These are phyloP conservation scores for Parochlus steinenii DNA, from an alignment of 2,888 invertebrate species.

Conservation along the genomic window DNA sequence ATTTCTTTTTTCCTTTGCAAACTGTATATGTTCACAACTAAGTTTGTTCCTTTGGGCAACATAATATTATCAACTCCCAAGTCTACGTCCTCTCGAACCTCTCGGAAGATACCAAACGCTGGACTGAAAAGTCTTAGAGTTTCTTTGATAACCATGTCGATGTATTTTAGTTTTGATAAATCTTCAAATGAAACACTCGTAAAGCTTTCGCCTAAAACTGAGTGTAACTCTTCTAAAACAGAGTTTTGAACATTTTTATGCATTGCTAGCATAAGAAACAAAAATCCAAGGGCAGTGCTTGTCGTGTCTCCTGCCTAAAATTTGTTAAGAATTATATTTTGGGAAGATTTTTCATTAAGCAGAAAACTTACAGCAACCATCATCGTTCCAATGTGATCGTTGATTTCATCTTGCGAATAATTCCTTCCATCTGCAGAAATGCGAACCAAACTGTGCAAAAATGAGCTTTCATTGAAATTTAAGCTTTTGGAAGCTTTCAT, in stretches of 20 bases:
- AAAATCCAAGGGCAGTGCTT: conserved; percentile 8
- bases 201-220: conserved; percentile 4
- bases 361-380: conserved; percentile 11
- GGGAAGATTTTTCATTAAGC: no score
- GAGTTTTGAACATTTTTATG: conserved; percentile 10
- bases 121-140: conserved; percentile 11
- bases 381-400: conserved; percentile 11
- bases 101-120: conserved; percentile 10
- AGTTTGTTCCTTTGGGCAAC: conserved; percentile 32
- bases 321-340: conserved; percentile 6
- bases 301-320: conserved; percentile 10
- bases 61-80: conserved; percentile 16
- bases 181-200: conserved; percentile 9
- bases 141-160: conserved; percentile 12
- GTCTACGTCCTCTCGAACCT: conserved; percentile 9
- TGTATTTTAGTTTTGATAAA: conserved; percentile 11
- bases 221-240: conserved; percentile 9
- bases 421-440: conserved; percentile 8
- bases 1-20: conserved; percentile 35
- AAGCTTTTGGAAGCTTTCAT: not conserved
- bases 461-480: conserved; percentile 1
- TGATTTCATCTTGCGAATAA: conserved; percentile 5
- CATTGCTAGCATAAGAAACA: conserved; percentile 11
- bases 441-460: conserved; percentile 5
- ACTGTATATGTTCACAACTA: conserved; percentile 29